A percentile compares a stretch with the other conserved stretches of the same genome.
Conservation (phyloP, 1,140 invertebrate genomes). For the Drosophila pectinifera region DNA sequence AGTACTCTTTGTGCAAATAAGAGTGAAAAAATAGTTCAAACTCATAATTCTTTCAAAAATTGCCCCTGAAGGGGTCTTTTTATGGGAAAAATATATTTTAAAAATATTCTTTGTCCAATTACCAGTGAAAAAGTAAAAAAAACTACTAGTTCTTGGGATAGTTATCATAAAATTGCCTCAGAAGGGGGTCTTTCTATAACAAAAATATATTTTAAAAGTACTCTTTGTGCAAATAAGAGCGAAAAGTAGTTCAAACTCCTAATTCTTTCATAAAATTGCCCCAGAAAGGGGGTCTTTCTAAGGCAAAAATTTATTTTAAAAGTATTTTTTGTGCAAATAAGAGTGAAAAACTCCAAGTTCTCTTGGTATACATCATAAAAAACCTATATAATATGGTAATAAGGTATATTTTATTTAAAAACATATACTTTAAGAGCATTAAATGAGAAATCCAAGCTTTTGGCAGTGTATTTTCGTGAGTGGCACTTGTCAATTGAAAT, state of each 20-base stretch:
- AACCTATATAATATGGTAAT: not conserved
- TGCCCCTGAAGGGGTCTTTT: not conserved
- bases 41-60: not conserved
- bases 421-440: too few relatives aligned
- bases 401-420: not conserved
- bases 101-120: too few relatives aligned
- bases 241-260: too few relatives aligned
- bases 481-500: conserved; percentile 59
- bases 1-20: not conserved
- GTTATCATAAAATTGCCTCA: not conserved
- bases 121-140: too few relatives aligned
- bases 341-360: not conserved
- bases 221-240: not conserved
- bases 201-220: not conserved
- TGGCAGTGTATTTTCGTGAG: conserved; percentile 20
- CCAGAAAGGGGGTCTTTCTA: not conserved
- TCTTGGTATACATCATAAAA: not conserved
- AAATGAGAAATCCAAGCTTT: not conserved
- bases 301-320: not conserved
- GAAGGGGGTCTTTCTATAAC: accelerated
- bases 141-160: too few relatives aligned
- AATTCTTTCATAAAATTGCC: too few relatives aligned
- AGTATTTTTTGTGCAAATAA: not conserved
- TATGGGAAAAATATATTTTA: too few relatives aligned
- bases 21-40: not conserved